Percentiles rank a stretch among this genome's conserved stretches.
Evolutionary conservation across 2,888 invertebrate genomes (phyloP).

Genomic region (Cryptus viduatorius): DNA sequence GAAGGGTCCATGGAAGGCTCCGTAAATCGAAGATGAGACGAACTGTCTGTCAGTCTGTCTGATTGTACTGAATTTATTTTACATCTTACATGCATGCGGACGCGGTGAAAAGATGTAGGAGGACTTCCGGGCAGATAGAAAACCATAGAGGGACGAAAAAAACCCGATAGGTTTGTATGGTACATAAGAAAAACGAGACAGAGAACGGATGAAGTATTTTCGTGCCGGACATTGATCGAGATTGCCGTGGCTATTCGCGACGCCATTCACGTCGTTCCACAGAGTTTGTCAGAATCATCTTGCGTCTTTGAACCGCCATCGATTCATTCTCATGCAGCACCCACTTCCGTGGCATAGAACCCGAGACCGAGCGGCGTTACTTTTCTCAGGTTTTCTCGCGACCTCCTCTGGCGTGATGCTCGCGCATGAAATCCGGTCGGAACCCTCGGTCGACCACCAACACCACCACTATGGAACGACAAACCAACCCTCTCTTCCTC

Average conservation of each 20-base stretch:
- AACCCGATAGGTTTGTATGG: neutral
- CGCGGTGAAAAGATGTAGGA: conserved; percentile 1
- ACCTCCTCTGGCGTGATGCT: conserved; percentile 6
- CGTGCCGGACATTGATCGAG: conserved; percentile 61
- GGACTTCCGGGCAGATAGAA: conserved; percentile 4
- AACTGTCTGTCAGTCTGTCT: neutral
- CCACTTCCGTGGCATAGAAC: conserved; percentile 59
- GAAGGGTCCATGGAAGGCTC: neutral
- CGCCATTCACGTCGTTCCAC: conserved; percentile 36
- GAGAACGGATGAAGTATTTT: conserved; percentile 45
- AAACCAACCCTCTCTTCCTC: conserved; percentile 40
- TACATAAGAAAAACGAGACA: conserved; percentile 25
- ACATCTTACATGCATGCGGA: conserved; percentile 10
- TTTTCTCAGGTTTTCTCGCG: conserved; percentile 52
- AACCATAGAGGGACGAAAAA: conserved; percentile 22
- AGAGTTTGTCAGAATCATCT: conserved; percentile 34
- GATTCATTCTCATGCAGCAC: conserved; percentile 43
- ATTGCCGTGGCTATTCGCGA: conserved; percentile 46
- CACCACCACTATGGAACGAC: conserved; percentile 39
- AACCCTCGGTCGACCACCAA: conserved; percentile 52
- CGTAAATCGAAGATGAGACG: conserved; percentile 1
- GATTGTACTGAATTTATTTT: conserved; percentile 24
- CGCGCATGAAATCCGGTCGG: conserved; percentile 38
- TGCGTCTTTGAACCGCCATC: conserved; percentile 3
- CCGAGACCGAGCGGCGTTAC: conserved; percentile 20